Evolutionary conservation across 2,113 vertebrate species (phyloP).

Genomic region (Sceloporus undulatus): DNA sequence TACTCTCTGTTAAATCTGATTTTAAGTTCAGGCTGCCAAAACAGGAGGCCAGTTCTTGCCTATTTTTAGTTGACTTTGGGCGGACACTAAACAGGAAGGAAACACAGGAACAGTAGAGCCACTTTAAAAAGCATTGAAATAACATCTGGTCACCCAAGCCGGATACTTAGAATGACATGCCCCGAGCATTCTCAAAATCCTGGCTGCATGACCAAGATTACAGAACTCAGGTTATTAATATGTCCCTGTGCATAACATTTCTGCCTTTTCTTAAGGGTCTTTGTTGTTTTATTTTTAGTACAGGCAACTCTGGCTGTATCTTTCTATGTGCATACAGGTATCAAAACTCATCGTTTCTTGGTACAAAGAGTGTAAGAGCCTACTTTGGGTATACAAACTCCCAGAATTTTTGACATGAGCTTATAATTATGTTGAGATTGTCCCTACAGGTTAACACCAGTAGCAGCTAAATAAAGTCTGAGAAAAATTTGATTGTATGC

Average conservation of each 20-base stretch:
- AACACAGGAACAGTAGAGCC: not conserved
- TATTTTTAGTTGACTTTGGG: constrained; percentile 18
- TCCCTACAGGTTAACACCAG: no score
- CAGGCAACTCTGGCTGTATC: no score
- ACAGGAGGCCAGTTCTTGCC: not conserved
- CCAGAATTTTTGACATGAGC: no score
- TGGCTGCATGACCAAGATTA: constrained; percentile 1
- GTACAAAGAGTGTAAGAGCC: no score
- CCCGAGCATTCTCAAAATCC: constrained; percentile 21
- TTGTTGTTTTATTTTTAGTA: no score
- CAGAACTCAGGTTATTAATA: constrained; percentile 18
- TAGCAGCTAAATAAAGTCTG: no score
- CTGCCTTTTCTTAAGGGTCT: not conserved
- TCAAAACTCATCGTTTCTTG: no score
- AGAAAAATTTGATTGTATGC: no score
- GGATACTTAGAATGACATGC: not conserved
- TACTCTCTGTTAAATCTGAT: not conserved
- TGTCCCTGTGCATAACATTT: not conserved
- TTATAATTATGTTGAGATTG: no score
- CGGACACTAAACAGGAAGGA: constrained; percentile 25
- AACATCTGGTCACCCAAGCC: constrained; percentile 28
- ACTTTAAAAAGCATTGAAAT: constrained; percentile 12
- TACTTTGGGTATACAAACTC: no score
- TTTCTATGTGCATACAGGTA: no score
- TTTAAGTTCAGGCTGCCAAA: constrained; percentile 31